phyloP scores from a whole-genome alignment of 2,888 invertebrate genomes.

The Crocallis elinguaria region DNA sequence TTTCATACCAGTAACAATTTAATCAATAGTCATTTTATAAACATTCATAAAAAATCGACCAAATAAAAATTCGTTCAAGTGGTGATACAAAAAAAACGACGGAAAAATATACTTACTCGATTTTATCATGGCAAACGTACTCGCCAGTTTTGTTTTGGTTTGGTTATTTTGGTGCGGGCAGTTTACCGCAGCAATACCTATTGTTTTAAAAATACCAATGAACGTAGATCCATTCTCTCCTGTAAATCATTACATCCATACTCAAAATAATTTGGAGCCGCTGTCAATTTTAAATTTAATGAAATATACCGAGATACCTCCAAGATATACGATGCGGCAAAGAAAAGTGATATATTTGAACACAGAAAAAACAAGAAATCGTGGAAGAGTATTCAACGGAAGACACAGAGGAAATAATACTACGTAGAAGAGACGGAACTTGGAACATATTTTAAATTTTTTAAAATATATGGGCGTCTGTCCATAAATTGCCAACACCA shows the following conservation, averaged over 20 bases:
- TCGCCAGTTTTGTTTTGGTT: conserved; percentile 15
- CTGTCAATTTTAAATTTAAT: conserved; percentile 44
- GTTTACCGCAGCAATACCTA: conserved; percentile 20
- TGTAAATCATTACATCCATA: conserved; percentile 45
- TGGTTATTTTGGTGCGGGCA: too few species aligned
- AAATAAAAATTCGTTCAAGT: neutral
- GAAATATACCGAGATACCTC: conserved; percentile 44
- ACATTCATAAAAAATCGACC: too few species aligned
- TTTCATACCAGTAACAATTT: too few species aligned
- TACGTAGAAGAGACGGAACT: too few species aligned
- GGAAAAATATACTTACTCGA: too few species aligned
- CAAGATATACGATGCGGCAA: conserved; percentile 30
- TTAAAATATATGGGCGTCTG: too few species aligned
- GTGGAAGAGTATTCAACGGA: conserved; percentile 24
- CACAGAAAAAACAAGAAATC: conserved; percentile 14
- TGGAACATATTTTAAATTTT: too few species aligned
- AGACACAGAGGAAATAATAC: too few species aligned
- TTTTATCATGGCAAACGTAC: conserved; percentile 27
- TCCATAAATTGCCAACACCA: too few species aligned
- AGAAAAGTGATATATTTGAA: conserved; percentile 33
- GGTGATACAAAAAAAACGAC: too few species aligned
- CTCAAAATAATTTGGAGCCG: conserved; percentile 37
- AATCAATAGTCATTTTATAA: too few species aligned
- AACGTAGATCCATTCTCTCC: conserved; percentile 30
- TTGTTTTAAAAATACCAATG: conserved; percentile 34